Base-by-base conservation (phyloP, 2,113 vertebrate species). In the Macrotis lagotis region DNA sequence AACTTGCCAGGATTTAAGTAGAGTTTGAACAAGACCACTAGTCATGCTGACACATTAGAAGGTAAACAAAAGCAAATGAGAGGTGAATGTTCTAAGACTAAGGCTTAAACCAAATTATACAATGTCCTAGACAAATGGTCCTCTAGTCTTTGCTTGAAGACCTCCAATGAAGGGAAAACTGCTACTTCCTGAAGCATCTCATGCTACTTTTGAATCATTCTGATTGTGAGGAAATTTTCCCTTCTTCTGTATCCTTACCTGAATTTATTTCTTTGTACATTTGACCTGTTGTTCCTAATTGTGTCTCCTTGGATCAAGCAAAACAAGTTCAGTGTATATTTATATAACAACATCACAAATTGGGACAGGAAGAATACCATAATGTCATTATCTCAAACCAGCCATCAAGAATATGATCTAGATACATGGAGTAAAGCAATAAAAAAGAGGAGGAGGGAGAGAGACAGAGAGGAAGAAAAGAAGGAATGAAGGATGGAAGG, bases 21-120 rank as follows among this genome's bases (percentile, higher is more conserved):
- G 8, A 11, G 26, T 96, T 94, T 50, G 90, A 22, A 94, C 5
- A 51, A 95, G 93, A 93, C 47, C 28, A 96, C 49, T 19, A 50
- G 47, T 92, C 59, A 83, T 19, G 47, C 49, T 83, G 51, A 89
- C 74, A 16, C 48, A n/a, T 50, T 90, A 94, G 90, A 51, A 95
- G 52, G 16, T 83, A 92, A 94, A 93, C 14, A 92, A 95, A 96
- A 89, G 94, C 51, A 90, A 96, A 94, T 47, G 91, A n/a, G 50
- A 49, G 10, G 3, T 50, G 48, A 49, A 95, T 53, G 52, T 93
- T 92, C 10, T 51, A 14, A 90, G 83, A 31, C 4, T 31, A 7
- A 12, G 48, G 53, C 53, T 94, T 95, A 91, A 94, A 90, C 91
- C 37, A 22, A 2, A 50, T 44, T 83, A 19, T 89, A 28, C 7